These are phyloP conservation scores for Dermatophagoides farinae DNA, from an alignment of 1,140 invertebrate genomes.

Conservation along the genomic window DNA sequence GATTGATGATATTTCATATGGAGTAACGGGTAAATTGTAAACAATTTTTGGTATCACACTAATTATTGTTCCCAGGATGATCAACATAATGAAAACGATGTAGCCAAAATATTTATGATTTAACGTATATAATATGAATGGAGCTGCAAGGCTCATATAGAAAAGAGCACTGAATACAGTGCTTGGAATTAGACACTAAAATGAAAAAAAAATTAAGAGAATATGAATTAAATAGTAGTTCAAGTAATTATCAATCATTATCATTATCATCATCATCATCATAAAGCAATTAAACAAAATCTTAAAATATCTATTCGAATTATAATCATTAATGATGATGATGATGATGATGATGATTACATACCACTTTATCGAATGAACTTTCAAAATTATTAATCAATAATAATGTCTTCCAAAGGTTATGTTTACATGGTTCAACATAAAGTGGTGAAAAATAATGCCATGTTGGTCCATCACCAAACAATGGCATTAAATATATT, in stretches of 20 bases:
- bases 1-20: conserved; percentile 1
- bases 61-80: not conserved
- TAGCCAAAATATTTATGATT: conserved; percentile 1
- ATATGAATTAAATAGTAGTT: not conserved
- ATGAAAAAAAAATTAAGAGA: not conserved
- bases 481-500: conserved; percentile 5
- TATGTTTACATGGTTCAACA: conserved; percentile 1
- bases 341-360: no score
- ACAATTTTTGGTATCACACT: not conserved
- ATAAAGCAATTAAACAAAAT: not conserved
- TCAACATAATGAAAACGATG: not conserved
- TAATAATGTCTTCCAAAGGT: not conserved
- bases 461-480: conserved; percentile 11
- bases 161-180: not conserved
- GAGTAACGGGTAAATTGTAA: not conserved
- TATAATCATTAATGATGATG: no score
- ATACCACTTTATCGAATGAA: conserved; percentile 7
- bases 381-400: not conserved
- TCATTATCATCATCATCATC: not conserved
- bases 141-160: conserved; percentile 3
- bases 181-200: conserved; percentile 5
- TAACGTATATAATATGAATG: conserved; percentile 4
- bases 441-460: conserved; percentile 7
- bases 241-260: not conserved
- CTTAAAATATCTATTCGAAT: not conserved